Percentiles rank a stretch among this genome's conserved stretches.
phyloP scores from a whole-genome alignment of 2,888 invertebrate genomes.

The Leucoma salicis region DNA sequence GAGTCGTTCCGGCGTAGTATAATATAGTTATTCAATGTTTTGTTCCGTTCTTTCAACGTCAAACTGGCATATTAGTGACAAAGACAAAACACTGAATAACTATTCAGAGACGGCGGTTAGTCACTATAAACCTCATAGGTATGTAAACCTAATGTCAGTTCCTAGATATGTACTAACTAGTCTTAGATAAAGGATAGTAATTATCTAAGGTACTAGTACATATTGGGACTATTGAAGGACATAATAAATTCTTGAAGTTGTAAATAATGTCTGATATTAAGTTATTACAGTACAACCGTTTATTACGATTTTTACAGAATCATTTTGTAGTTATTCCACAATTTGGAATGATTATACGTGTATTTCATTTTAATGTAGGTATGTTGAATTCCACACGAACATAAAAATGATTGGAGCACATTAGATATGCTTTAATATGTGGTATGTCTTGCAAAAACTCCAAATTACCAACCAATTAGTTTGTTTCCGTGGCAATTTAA shows the following conservation, averaged over 20 bases:
- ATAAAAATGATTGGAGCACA: background rate
- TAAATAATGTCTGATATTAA: constrained; percentile 3
- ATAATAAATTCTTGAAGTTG: background rate
- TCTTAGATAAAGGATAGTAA: too few species aligned
- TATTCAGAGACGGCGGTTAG: too few species aligned
- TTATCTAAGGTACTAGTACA: too few species aligned
- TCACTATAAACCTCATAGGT: too few species aligned
- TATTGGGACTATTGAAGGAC: too few species aligned
- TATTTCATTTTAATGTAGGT: background rate
- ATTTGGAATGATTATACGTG: background rate
- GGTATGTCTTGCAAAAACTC: background rate
- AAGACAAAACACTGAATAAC: too few species aligned
- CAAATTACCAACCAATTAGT: background rate
- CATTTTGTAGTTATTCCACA: background rate
- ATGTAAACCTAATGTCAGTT: too few species aligned
- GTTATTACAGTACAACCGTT: background rate
- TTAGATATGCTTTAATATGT: background rate
- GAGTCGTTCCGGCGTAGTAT: too few species aligned
- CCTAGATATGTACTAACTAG: too few species aligned
- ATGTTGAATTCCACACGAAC: background rate
- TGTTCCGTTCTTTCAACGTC: too few species aligned
- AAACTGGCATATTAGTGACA: too few species aligned
- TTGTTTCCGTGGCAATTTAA: background rate
- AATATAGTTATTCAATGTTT: too few species aligned
- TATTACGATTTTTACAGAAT: background rate